These are phyloP conservation scores for Corynorhinus townsendii DNA, from an alignment of 2,113 vertebrate genomes.

Conservation along the genomic window DNA sequence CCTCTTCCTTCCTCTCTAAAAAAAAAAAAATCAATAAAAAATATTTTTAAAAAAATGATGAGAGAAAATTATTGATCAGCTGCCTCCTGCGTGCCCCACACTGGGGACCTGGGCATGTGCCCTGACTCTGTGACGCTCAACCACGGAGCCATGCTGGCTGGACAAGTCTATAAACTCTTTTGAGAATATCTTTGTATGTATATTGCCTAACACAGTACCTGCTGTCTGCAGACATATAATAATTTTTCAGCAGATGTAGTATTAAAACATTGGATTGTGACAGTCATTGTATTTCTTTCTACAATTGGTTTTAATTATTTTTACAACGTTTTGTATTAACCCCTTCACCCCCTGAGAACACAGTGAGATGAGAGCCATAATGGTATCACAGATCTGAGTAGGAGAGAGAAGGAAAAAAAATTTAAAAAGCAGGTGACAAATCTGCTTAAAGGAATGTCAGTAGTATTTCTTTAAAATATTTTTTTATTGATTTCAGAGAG, in stretches of 20 bases:
- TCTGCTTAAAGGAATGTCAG: background rate
- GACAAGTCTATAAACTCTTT: background rate
- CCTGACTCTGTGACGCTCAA: too few species aligned
- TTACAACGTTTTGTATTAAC: background rate
- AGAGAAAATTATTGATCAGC: too few species aligned
- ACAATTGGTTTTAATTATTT: conserved; percentile 19
- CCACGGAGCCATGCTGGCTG: too few species aligned
- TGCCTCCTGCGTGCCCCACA: too few species aligned
- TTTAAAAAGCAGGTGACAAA: background rate
- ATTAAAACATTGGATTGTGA: background rate
- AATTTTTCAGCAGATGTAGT: background rate
- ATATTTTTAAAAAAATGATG: background rate
- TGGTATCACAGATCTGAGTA: background rate
- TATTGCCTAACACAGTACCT: background rate
- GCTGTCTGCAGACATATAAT: background rate
- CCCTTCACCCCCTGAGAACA: background rate
- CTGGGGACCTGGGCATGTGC: too few species aligned
- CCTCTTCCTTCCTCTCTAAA: background rate
- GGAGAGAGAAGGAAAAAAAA: background rate
- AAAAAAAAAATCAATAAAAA: background rate
- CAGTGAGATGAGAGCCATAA: background rate
- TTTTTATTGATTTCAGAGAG: too few species aligned
- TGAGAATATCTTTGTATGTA: background rate
- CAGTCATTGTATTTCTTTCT: background rate
- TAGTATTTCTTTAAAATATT: background rate